Evolutionary conservation across 2,888 invertebrate genomes (phyloP), one percentile per base, ranked within the genome.

Genomic region (Drosophila melanosoma): DNA sequence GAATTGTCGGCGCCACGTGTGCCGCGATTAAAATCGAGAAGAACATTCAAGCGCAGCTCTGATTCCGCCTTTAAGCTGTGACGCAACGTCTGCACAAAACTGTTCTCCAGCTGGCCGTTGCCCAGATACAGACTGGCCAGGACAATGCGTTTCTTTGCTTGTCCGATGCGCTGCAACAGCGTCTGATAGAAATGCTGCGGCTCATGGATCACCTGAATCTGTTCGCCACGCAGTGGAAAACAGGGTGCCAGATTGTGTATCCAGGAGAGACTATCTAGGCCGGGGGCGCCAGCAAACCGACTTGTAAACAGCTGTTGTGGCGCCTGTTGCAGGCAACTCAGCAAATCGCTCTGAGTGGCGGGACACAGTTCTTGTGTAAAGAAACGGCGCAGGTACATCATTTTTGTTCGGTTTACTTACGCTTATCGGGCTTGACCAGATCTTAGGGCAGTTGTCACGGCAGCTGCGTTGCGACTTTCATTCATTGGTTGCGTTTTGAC

Each of bases 101-200:
- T 94, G 67, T 94, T 94, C 93, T 99, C 99, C 82, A 98, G 93
- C 23, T 94, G 91, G 0, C 99, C 99, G 59, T 96, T 98, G 17
- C 99, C 99, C 68, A 99, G 94, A 92, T 99, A 99, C 15, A 99
- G 94, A 72, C 99, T 99, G 6, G 98, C 97, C 58, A 99, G 93
- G 0, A 96, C 96, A 86, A 98, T 96, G 82, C 98, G 94, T 59
- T 94, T 93, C 70, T 94, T 95, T 0, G 98, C 97, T 62, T 92
- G 93, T 61, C 93, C 93, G 90, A 96, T 96, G 91, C 95, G 95
- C 53, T 96, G 94, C 76, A 96, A 92, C 17, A 98, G 91, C 0
- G 95, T 95, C 11, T 96, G 94, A 91, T 98, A 98, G 93, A 98
- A 98, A 71, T 95, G 95, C 58, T 94, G 93, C 0, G 98, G 98